These are phyloP conservation scores for Piliocolobus tephrosceles DNA, from an alignment of 2,113 vertebrate genomes.

Conservation along the genomic window DNA sequence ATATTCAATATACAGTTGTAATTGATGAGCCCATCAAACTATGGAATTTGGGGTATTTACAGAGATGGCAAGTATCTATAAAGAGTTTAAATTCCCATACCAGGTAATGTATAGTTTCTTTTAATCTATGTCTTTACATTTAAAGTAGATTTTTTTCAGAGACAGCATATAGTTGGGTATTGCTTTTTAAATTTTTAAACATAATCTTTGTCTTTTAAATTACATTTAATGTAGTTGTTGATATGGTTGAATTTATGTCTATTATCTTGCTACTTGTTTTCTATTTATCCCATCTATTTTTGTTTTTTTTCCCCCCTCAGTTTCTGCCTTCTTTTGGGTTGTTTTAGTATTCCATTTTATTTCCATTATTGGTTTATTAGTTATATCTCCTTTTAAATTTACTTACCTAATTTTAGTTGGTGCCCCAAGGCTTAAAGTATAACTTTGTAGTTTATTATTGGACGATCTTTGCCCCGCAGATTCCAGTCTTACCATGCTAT, in stretches of 20 bases:
- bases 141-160: conserved; percentile 8
- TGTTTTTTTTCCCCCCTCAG: not conserved
- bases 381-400: not conserved
- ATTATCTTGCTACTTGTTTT: conserved; percentile 10
- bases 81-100: not conserved
- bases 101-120: not conserved
- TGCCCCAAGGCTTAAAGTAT: not conserved
- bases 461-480: no score
- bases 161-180: not conserved
- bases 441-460: not conserved
- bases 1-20: not conserved
- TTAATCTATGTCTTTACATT: conserved; percentile 1
- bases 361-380: not conserved
- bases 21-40: not conserved
- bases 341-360: not conserved
- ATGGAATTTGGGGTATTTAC: not conserved
- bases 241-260: not conserved
- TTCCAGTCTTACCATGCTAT: no score
- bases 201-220: not conserved
- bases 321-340: not conserved
- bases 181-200: not conserved
- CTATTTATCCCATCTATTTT: not conserved
- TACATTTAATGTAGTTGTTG: not conserved
- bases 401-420: not conserved
- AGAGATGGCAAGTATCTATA: not conserved